phyloP scores from a whole-genome alignment of 2,888 invertebrate genomes.

The Eustalomyia histrio region DNA sequence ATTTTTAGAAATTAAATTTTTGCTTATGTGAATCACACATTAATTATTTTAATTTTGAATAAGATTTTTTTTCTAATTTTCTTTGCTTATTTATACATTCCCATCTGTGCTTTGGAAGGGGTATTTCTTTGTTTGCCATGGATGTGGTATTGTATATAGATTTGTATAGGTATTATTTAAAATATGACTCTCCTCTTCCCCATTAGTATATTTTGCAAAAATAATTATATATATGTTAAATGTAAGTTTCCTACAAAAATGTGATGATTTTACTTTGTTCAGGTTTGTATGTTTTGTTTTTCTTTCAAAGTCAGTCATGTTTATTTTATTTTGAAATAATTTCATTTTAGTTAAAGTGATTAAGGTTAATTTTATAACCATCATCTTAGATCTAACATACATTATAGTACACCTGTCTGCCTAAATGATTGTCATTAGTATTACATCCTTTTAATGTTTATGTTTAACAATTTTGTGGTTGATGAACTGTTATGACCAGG shows the following conservation, averaged over 20 bases:
- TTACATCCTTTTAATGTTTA: constrained; percentile 60
- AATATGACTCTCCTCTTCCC: background rate
- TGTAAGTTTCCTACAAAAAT: constrained; percentile 13
- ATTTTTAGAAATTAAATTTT: no score
- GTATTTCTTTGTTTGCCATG: background rate
- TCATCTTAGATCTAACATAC: constrained; percentile 32
- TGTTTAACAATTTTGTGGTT: constrained; percentile 55
- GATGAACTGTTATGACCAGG: constrained; percentile 52
- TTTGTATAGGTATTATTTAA: no score
- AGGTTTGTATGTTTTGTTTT: background rate
- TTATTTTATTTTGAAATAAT: constrained; percentile 22
- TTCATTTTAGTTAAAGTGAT: constrained; percentile 48
- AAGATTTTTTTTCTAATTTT: no score
- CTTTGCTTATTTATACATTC: no score
- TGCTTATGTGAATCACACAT: no score
- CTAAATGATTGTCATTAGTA: constrained; percentile 63
- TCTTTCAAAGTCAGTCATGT: background rate
- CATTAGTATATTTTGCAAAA: constrained; percentile 8
- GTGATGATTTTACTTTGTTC: constrained; percentile 7
- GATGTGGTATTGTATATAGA: background rate
- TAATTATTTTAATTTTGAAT: no score
- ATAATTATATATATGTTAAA: constrained; percentile 14
- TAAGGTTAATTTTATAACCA: constrained; percentile 42
- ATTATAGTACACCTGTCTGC: constrained; percentile 59
- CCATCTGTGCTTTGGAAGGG: background rate